phyloP scores from a whole-genome alignment of 1,140 invertebrate genomes.

The Eciton burchellii region DNA sequence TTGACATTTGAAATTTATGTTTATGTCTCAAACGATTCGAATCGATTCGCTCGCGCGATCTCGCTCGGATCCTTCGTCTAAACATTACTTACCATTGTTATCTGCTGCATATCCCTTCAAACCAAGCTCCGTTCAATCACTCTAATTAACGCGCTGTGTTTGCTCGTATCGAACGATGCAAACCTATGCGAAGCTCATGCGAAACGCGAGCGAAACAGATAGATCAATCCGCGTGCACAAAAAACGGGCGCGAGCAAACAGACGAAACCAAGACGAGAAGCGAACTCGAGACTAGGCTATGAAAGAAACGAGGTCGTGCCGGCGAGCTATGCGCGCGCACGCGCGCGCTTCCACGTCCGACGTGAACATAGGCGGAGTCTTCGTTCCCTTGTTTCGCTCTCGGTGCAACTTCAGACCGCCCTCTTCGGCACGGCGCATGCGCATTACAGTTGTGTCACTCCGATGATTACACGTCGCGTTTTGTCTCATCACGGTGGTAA shows the following conservation, averaged over 20 bases:
- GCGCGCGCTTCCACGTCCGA: constrained; percentile 20
- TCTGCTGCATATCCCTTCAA: too few relatives aligned
- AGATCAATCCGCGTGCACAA: constrained; percentile 1
- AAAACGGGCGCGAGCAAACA: constrained; percentile 48
- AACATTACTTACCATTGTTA: too few relatives aligned
- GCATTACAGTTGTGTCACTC: constrained; percentile 14
- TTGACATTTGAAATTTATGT: too few relatives aligned
- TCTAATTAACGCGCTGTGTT: background rate
- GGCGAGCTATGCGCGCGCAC: constrained; percentile 38
- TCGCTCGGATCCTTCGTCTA: too few relatives aligned
- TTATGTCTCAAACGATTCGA: too few relatives aligned
- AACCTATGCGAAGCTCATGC: too few relatives aligned
- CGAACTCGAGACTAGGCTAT: constrained; percentile 68
- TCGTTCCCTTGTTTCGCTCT: background rate
- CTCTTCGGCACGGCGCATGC: constrained; percentile 15
- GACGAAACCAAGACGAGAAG: constrained; percentile 66
- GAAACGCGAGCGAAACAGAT: background rate
- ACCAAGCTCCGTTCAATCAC: background rate
- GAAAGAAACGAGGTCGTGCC: constrained; percentile 52
- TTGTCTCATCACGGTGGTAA: background rate
- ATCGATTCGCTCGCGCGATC: too few relatives aligned
- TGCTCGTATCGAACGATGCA: too few relatives aligned
- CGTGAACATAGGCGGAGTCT: constrained; percentile 73
- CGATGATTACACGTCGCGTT: constrained; percentile 27
- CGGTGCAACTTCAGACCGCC: constrained; percentile 38